Evolutionary conservation across 2,113 vertebrate genomes (phyloP), one percentile per base, ranked within the genome.

Genomic region (Hydrochoerus hydrochaeris): DNA sequence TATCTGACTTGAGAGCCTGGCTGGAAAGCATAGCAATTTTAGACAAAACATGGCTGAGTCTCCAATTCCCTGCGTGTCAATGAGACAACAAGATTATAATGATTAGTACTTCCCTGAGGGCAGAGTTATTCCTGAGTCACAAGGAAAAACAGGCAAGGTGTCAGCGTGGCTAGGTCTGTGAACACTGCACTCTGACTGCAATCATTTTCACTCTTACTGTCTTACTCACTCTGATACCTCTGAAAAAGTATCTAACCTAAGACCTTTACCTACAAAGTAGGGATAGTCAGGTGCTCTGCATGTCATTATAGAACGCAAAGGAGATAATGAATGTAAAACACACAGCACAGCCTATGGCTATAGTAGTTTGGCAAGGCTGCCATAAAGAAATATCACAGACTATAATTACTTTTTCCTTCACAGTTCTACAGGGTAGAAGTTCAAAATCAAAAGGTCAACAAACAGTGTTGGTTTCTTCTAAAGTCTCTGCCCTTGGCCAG

Each of bases 341-440:
- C 32, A 82, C 73, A 63, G 10, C 32, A 71, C 14, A 58, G 58
- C 63, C 6, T 20, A 52, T 94, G 8, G 28, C n/a, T 90, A 26
- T 54, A 20, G 60, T 41, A 17, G 30, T 93, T 65, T 82, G 5
- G 32, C 65, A 86, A 24, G 8, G 2, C 46, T 54, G 30, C 24
- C 57, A 77, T 67, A 62, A 88, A 82, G 84, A 94, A 85, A 85
- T 90, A 84, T 44, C 22, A 88, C 11, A 71, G 32, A 88, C n/a
- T 88, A 17, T 26, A 54, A 63, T 85, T 63, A 73, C 57, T 67
- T 67, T 95, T 94, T 60, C 91, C 54, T 58, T 94, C 54, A 88
- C 32, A 57, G n/a, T 88, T 94, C 26, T 95, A 13, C 5, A 92
- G 49, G 22, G 8, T 35, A 14, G 7, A 73, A 80, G 7, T 75